Evolutionary conservation across 2,113 vertebrate genomes (phyloP).

Genomic region (Dicaeum eximium): DNA sequence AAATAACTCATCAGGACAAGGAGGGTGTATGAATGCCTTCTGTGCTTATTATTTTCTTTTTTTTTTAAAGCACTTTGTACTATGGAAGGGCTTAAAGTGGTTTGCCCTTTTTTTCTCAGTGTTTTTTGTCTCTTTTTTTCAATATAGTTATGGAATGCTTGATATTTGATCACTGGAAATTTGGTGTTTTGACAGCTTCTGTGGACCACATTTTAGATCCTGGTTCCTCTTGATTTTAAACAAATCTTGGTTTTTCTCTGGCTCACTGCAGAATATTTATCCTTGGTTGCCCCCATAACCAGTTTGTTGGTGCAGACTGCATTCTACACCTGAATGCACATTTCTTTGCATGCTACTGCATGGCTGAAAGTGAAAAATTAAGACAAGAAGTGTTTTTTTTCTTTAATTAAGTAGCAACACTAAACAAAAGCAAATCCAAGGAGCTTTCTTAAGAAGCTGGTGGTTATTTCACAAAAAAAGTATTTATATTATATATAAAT

Average conservation of each 20-base stretch:
- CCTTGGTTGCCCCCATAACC: neutral
- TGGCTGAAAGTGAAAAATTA: neutral
- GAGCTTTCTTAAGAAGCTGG: neutral
- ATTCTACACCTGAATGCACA: neutral
- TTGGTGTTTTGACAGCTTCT: fast-evolving
- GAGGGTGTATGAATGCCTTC: neutral
- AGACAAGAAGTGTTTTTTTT: neutral
- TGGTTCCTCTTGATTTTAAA: neutral
- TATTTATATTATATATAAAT: neutral
- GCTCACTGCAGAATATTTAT: neutral
- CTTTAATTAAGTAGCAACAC: neutral
- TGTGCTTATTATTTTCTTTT: neutral
- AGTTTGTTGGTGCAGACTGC: neutral
- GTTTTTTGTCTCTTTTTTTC: neutral
- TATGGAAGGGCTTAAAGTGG: neutral
- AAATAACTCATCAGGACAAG: neutral
- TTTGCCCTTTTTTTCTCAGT: neutral
- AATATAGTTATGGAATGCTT: neutral
- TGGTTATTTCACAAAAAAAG: neutral
- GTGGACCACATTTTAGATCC: neutral
- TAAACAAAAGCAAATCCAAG: neutral
- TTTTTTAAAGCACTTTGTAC: neutral
- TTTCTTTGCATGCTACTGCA: neutral
- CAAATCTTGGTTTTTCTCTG: neutral
- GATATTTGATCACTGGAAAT: neutral